Base-by-base conservation (phyloP, 2,797 vertebrate species). In the Strix occidentalis region DNA sequence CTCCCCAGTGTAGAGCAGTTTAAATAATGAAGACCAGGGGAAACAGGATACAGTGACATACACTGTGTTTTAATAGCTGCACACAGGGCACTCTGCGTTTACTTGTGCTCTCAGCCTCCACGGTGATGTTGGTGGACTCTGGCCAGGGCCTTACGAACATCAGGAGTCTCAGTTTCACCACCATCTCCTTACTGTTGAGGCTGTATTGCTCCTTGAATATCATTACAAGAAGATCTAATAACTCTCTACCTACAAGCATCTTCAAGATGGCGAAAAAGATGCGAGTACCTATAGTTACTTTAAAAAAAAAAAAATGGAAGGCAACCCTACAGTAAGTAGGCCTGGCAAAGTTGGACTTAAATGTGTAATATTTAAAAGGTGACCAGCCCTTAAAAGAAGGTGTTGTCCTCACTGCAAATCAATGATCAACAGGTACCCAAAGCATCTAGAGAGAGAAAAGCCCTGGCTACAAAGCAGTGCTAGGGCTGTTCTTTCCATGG, bases 221-320 rank as follows among this genome's bases (percentile, higher is more conserved):
- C 16, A 19, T 50, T 39, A 46, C 18, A 64, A 28, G 29, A 80
- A 71, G 35, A 58, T 29, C 25, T 51, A 69, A 26, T 37, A 88
- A 13, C 21, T 79, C 26, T 37, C 35, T 48, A 21, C 57, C 60
- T 37, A 72, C 11, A 45, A 37, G 24, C 7, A 25, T 21, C n/a
- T 81, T 53, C 26, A 63, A 61, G 63, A 28, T 2, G 3, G 5
- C 12, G 15, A 39, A 37, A 43, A 87, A 11, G 24, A 26, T 31
- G 19, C 0, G 0, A 82, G 29, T 11, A 43, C 18, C 24, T 60
- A 14, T 3, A 5, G 1, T 29, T 71, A 41, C 24, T 11, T 31
- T 16, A 70, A 82, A 24, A 68, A 66, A 82, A 24, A 43, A 43
- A 71, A 66, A 82, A 24, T 5, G 1, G 46, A 54, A 37, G n/a